These are phyloP conservation scores for Serilophus lunatus DNA, from an alignment of 2,113 vertebrate genomes.

Conservation along the genomic window DNA sequence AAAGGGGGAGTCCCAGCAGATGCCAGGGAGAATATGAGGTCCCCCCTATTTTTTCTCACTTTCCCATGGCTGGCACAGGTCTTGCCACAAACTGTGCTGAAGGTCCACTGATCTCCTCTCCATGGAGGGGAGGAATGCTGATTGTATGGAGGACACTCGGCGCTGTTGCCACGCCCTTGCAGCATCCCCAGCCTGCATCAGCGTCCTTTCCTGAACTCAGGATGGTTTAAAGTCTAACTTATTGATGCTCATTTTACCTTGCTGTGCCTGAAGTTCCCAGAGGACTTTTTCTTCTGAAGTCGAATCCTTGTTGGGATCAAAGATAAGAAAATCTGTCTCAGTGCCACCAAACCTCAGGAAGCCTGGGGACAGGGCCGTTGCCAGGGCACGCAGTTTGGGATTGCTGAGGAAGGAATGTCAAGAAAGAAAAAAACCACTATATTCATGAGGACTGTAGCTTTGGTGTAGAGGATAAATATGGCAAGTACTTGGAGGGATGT, in stretches of 20 bases:
- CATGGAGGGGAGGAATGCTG: neutral
- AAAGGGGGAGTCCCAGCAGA: neutral
- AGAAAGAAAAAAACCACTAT: neutral
- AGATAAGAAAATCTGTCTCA: slow-evolving; percentile 88
- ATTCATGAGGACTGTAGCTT: neutral
- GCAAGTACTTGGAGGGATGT: neutral
- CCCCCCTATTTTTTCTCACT: fast-evolving
- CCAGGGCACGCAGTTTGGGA: slow-evolving; percentile 78
- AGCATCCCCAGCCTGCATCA: neutral
- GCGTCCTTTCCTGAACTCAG: neutral
- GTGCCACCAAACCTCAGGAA: slow-evolving; percentile 92
- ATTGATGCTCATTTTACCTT: slow-evolving; percentile 29
- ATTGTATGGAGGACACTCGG: neutral
- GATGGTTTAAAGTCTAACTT: fast-evolving
- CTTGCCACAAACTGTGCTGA: neutral
- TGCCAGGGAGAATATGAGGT: neutral
- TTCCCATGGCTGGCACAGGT: neutral
- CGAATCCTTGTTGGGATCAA: slow-evolving; percentile 74
- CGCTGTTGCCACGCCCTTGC: fast-evolving
- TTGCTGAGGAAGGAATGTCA: slow-evolving; percentile 73
- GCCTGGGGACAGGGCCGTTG: slow-evolving; percentile 81
- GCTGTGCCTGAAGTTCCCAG: slow-evolving; percentile 41
- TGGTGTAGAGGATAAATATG: neutral
- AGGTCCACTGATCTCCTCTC: neutral
- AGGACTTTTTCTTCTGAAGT: slow-evolving; percentile 58